Evolutionary conservation across 1,140 invertebrate genomes (phyloP), one percentile per base, ranked within the genome.

Genomic region (Ridgeia piscesae): DNA sequence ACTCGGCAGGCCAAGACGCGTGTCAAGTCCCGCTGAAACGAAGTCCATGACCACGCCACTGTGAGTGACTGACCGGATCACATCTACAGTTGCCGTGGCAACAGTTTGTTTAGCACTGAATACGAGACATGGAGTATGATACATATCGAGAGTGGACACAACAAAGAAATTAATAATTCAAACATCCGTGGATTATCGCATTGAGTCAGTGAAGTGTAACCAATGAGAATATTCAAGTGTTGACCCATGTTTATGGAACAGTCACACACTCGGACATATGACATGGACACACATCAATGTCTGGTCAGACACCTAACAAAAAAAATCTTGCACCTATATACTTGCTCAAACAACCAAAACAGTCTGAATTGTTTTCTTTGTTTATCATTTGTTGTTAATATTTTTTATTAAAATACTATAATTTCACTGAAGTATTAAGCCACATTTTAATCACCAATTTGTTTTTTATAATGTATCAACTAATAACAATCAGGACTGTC

Each of bases 131-230:
- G 27, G 58, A 77, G 58, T 77, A 77, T 17, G 58, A 77, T 21
- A 77, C 17, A 17, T 31, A 77, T 42, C 17, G 58, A 77, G 58
- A 77, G 17, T 77, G 58, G 58, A 77, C 58, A 77, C 58, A 77
- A 77, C 58, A 77, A 77, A 77, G 58, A 77, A 77, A 77, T 77
- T 77, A 77, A 77, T 77, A 77, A 77, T 77, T 77, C 58, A 77
- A 77, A 77, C 58, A 77, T 77, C 17, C 27, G 27, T 31, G 27
- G 58, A 31, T 77, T 77, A 77, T 77, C 58, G 27, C 4, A 21
- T 77, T 77, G 17, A 77, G 58, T 77, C 58, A 77, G 58, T 77
- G 58, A 77, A 21, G 58, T 77, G 58, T 77, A 77, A 77, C 58
- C 14, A 31, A 9, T 77, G 58, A 77, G 58, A 77, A 77, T 77